Percentiles rank a stretch among this genome's conserved stretches.
Conservation (phyloP, 2,888 invertebrate species). For the Amphimallon solstitiale region DNA sequence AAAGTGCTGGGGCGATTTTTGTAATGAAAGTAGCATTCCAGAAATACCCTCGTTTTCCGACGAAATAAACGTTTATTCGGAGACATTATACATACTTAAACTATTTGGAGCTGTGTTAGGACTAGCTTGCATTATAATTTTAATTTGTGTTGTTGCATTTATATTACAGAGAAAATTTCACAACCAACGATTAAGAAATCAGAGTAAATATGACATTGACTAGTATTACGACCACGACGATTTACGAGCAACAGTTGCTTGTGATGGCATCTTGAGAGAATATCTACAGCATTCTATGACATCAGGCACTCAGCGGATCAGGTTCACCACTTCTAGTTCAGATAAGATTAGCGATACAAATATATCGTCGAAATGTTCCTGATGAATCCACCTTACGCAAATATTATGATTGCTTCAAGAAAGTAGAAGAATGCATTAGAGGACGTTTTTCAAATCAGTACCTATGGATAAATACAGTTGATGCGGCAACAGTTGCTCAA, state of each 20-base stretch:
- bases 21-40: slow-evolving; percentile 85
- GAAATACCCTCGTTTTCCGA: slow-evolving; percentile 65
- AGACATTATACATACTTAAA: slow-evolving; percentile 67
- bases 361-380: too few species aligned
- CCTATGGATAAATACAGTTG: too few species aligned
- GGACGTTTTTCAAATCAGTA: too few species aligned
- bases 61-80: slow-evolving; percentile 63
- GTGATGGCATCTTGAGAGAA: slow-evolving; percentile 86
- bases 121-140: slow-evolving; percentile 69
- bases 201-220: slow-evolving; percentile 68
- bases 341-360: slow-evolving; percentile 91
- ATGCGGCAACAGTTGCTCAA: too few species aligned
- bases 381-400: too few species aligned
- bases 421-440: too few species aligned
- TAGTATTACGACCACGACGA: slow-evolving; percentile 63
- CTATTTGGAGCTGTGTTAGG: slow-evolving; percentile 74
- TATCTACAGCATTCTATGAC: slow-evolving; percentile 89
- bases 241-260: slow-evolving; percentile 80
- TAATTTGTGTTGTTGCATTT: slow-evolving; percentile 67
- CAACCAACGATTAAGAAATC: slow-evolving; percentile 67
- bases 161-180: slow-evolving; percentile 73
- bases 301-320: slow-evolving; percentile 90
- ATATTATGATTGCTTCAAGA: too few species aligned
- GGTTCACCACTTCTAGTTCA: slow-evolving; percentile 93
- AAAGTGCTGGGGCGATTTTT: slow-evolving; percentile 83